A percentile compares a stretch with the other conserved stretches of the same genome.
These are phyloP conservation scores for Acrocephalus kingi DNA, from an alignment of 2,113 vertebrate species.

Conservation along the genomic window DNA sequence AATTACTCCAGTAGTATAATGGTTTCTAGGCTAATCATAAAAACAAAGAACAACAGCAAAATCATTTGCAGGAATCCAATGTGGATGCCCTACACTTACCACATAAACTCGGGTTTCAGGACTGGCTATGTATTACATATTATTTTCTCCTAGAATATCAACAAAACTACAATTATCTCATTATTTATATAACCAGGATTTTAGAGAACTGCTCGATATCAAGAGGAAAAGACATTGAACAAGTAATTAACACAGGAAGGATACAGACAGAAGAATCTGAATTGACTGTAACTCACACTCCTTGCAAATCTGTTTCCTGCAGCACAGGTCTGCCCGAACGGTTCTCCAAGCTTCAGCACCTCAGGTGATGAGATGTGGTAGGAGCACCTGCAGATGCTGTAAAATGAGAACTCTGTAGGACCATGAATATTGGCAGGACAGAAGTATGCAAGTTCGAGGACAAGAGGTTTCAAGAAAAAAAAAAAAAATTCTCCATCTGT, in stretches of 20 bases:
- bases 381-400: neutral
- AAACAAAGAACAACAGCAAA: neutral
- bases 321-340: accelerated
- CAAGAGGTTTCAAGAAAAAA: neutral
- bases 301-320: neutral
- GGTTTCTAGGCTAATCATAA: neutral
- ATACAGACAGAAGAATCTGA: neutral
- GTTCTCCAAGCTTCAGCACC: neutral
- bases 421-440: neutral
- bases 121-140: neutral
- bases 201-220: neutral
- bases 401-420: neutral
- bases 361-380: neutral
- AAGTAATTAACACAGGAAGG: neutral
- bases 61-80: neutral
- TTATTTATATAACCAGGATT: neutral
- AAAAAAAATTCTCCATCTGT: neutral
- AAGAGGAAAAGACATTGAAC: neutral
- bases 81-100: neutral
- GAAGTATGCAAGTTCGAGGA: neutral
- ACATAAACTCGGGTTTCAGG: neutral
- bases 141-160: neutral
- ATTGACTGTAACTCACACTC: neutral
- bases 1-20: neutral
- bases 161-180: neutral